phyloP scores from a whole-genome alignment of 2,888 invertebrate genomes.

The Metellina segmentata region DNA sequence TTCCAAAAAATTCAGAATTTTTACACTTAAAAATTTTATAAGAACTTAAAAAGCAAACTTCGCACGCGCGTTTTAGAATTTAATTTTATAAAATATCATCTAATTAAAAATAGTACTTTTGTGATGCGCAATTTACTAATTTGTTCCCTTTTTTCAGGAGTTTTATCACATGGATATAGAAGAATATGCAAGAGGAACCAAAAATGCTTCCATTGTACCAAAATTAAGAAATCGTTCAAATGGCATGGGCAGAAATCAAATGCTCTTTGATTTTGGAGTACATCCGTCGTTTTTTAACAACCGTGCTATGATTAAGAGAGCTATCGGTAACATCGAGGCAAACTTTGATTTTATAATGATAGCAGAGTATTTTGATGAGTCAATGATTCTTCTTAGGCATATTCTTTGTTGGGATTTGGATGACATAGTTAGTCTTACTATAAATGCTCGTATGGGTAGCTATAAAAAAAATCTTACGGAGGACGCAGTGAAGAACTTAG shows the following conservation, averaged over 20 bases:
- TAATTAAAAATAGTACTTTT: background rate
- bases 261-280: slow-evolving; percentile 79
- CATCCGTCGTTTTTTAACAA: slow-evolving; percentile 77
- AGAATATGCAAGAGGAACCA: slow-evolving; percentile 72
- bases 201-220: slow-evolving; percentile 38
- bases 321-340: slow-evolving; percentile 78
- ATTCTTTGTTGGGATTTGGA: slow-evolving; percentile 79
- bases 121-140: background rate
- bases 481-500: slow-evolving; percentile 74
- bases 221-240: slow-evolving; percentile 61
- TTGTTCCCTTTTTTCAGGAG: slow-evolving; percentile 73
- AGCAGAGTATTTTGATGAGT: slow-evolving; percentile 79
- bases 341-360: slow-evolving; percentile 79
- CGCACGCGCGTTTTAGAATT: background rate
- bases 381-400: slow-evolving; percentile 79
- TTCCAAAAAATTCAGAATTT: background rate
- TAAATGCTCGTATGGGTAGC: slow-evolving; percentile 78
- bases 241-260: slow-evolving; percentile 78
- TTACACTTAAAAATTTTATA: background rate
- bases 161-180: slow-evolving; percentile 78
- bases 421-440: slow-evolving; percentile 78
- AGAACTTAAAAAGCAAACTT: background rate
- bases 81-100: background rate
- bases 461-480: slow-evolving; percentile 76
- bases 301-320: slow-evolving; percentile 70